phyloP scores from a whole-genome alignment of 2,113 vertebrate genomes.

The Nipponia nippon region DNA sequence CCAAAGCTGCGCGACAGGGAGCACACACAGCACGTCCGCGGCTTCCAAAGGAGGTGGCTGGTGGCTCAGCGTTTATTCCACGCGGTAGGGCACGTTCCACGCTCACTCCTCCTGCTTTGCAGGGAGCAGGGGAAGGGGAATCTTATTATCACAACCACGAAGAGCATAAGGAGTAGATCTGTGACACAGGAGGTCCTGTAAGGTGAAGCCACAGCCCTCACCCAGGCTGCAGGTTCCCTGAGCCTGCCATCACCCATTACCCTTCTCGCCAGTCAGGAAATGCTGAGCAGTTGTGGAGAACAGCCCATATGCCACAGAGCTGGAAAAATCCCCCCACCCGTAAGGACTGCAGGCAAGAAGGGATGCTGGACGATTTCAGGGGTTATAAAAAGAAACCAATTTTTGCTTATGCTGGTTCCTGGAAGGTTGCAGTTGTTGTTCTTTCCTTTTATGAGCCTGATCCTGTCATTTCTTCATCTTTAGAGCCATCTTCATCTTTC shows the following conservation, averaged over 20 bases:
- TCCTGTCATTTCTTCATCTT: not conserved
- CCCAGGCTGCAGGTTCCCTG: not conserved
- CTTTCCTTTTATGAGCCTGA: not conserved
- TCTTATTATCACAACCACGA: not conserved
- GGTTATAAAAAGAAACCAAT: fast-evolving
- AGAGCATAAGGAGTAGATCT: not conserved
- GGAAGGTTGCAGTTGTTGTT: not conserved
- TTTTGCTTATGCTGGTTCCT: not conserved
- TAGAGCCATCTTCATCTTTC: not conserved
- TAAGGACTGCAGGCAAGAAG: not conserved
- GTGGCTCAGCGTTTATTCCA: not conserved
- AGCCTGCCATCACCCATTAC: not conserved
- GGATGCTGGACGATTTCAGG: not conserved
- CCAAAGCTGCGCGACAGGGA: not conserved
- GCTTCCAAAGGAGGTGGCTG: not conserved
- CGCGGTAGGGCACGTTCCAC: fast-evolving
- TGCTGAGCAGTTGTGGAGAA: not conserved
- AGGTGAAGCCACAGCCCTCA: not conserved
- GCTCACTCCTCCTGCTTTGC: not conserved
- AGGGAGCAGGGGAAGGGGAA: not conserved
- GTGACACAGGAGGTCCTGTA: not conserved
- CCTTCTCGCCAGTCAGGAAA: not conserved
- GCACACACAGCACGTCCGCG: fast-evolving
- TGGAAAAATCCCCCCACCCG: not conserved
- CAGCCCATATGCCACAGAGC: not conserved